Evolutionary conservation across 2,113 vertebrate species (phyloP), one percentile per base, ranked within the genome.

Genomic region (Tylochromis polylepis): DNA sequence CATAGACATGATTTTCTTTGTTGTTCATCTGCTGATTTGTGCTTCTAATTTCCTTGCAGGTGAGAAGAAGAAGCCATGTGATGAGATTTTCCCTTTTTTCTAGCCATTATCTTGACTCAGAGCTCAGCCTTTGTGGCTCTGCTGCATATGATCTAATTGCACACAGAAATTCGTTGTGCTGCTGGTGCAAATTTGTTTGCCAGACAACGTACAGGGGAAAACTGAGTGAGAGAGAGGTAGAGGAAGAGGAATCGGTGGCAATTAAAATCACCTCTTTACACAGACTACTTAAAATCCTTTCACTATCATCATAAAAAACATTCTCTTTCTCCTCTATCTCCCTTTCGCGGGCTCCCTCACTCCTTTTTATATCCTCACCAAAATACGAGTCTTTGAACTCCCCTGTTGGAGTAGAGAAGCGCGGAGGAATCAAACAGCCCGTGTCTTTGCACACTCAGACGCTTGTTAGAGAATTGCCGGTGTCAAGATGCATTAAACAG

Each of bases 401-500:
- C 84, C 59, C n/a, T 56, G 86, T 88, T 88, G 85, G 46, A 86
- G 82, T 14, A 34, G 77, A 72, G 43, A 49, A 38, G 72, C 18
- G 7, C 3, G 4, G 60, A 83, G 72, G 27, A 87, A 90, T 89
- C 86, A 91, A 84, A 60, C 59, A 81, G 67, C 41, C 60, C 18
- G 16, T 88, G 87, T 89, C 87, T 90, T 75, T 11, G 14, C 78
- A 62, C 79, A 81, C 70, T 91, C 65, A 46, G 86, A 62, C 15
- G 75, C 90, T 93, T 85, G 89, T 92, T 90, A 91, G 85, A 87
- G 92, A 82, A 88, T 77, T 49, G 65, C 90, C 84, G 56, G 89
- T 95, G 93, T 95, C 93, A 86, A 87, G 85, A 89, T 83, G 85
- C 87, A 92, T 95, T 94, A 93, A 90, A 87, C 86, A 90, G 91